Evolutionary conservation across 2,797 vertebrate genomes (phyloP).

Genomic region (Sebastes diploproa): DNA sequence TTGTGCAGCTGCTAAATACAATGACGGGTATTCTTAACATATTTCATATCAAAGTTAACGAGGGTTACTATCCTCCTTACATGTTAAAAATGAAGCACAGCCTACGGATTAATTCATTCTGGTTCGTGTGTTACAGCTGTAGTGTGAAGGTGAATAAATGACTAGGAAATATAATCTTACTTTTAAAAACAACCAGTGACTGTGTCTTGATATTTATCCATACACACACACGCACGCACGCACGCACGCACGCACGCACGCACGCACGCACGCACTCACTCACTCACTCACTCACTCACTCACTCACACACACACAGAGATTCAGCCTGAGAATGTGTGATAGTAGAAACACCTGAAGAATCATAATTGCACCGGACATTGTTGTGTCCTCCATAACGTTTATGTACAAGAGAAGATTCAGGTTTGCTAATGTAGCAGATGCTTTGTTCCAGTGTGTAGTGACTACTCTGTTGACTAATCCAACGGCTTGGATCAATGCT

Average conservation of each 20-base stretch:
- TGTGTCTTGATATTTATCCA: constrained; percentile 27
- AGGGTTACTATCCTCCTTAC: neutral
- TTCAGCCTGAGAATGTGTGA: constrained; percentile 63
- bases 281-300: no score
- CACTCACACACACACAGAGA: constrained; percentile 3
- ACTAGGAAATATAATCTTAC: constrained; percentile 21
- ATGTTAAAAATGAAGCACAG: constrained; percentile 23
- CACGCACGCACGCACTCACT: neutral
- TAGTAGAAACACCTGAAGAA: constrained; percentile 65
- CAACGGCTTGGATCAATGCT: constrained; percentile 46
- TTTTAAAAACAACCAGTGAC: constrained; percentile 35
- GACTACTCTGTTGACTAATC: constrained; percentile 76
- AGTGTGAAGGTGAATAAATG: constrained; percentile 43
- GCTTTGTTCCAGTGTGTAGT: constrained; percentile 75
- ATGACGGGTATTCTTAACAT: constrained; percentile 1
- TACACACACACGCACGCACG: neutral
- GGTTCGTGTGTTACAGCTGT: constrained; percentile 40
- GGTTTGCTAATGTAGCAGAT: constrained; percentile 57
- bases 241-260: neutral
- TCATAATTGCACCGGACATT: constrained; percentile 60
- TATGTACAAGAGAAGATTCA: constrained; percentile 45
- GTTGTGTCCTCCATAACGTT: constrained; percentile 30
- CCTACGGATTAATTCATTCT: neutral
- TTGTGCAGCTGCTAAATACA: constrained; percentile 36
- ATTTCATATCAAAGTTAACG: constrained; percentile 2